These are phyloP conservation scores for Trissolcus basalis DNA, from an alignment of 1,140 invertebrate genomes.

Conservation along the genomic window DNA sequence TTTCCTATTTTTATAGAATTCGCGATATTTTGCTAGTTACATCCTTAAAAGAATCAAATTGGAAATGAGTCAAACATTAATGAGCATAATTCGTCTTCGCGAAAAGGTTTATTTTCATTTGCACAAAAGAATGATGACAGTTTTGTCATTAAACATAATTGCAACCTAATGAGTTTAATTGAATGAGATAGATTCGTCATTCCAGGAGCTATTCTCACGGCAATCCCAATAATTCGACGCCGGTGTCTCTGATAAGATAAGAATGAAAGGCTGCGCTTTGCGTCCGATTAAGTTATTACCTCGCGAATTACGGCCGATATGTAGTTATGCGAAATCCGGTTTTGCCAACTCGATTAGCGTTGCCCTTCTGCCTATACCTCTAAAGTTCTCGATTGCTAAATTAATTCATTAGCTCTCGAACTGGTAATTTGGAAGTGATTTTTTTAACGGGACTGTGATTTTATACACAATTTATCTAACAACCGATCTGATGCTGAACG, in stretches of 20 bases:
- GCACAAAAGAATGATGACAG: constrained; percentile 21
- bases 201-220: constrained; percentile 33
- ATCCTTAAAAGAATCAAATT: no score
- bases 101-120: constrained; percentile 15
- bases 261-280: constrained; percentile 32
- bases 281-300: constrained; percentile 42
- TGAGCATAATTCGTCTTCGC: no score
- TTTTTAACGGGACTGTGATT: neutral
- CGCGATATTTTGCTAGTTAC: no score
- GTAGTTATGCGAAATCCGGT: constrained; percentile 23
- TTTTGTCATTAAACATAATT: constrained; percentile 40
- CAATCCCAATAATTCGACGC: constrained; percentile 35
- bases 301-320: constrained; percentile 11
- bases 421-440: neutral
- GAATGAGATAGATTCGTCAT: constrained; percentile 15
- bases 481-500: neutral
- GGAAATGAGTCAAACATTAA: no score
- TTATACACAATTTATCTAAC: neutral
- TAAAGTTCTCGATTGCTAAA: no score
- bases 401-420: constrained; percentile 4
- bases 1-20: no score
- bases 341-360: constrained; percentile 10
- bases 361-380: neutral
- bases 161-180: constrained; percentile 28
- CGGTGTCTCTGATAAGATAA: constrained; percentile 40